Percentiles rank a stretch among this genome's conserved stretches.
These are phyloP conservation scores for Andrena fulva DNA, from an alignment of 2,888 invertebrate genomes.

Conservation along the genomic window DNA sequence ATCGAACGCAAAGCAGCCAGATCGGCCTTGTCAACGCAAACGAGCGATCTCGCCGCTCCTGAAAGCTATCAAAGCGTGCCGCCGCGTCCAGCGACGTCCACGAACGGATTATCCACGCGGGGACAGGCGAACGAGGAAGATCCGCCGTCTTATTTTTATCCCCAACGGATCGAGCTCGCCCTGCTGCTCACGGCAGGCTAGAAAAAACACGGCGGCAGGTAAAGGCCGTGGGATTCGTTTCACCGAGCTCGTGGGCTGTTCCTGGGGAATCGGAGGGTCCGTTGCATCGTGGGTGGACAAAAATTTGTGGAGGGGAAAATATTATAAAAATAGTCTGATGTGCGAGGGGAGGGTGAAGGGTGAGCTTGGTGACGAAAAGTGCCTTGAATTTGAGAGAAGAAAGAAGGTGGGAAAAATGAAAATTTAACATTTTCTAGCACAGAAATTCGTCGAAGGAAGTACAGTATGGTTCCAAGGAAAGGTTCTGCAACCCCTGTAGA, in stretches of 20 bases:
- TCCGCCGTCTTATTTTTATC: conserved; percentile 38
- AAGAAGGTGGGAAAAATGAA: too few species aligned
- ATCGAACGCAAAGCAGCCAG: conserved; percentile 58
- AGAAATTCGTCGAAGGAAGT: too few species aligned
- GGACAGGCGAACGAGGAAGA: conserved; percentile 25
- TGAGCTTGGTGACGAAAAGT: background rate
- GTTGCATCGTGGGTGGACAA: too few species aligned
- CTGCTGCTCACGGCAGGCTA: background rate
- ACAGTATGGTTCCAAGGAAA: too few species aligned
- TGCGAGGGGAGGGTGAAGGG: too few species aligned
- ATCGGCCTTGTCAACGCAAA: conserved; percentile 59
- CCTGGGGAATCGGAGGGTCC: too few species aligned
- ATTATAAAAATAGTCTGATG: too few species aligned
- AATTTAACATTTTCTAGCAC: too few species aligned
- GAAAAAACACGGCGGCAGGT: background rate
- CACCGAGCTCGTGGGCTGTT: background rate
- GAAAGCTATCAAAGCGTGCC: conserved; percentile 16
- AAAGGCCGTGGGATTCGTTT: background rate
- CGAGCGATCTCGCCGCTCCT: conserved; percentile 19
- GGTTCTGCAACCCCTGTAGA: too few species aligned
- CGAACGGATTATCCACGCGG: conserved; percentile 11
- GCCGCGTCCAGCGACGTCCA: conserved; percentile 5
- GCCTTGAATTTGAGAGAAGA: background rate
- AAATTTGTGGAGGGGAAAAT: too few species aligned
- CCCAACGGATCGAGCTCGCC: background rate